These are phyloP conservation scores for Sipunculus nudus DNA, from an alignment of 2,888 invertebrate species.

Conservation along the genomic window DNA sequence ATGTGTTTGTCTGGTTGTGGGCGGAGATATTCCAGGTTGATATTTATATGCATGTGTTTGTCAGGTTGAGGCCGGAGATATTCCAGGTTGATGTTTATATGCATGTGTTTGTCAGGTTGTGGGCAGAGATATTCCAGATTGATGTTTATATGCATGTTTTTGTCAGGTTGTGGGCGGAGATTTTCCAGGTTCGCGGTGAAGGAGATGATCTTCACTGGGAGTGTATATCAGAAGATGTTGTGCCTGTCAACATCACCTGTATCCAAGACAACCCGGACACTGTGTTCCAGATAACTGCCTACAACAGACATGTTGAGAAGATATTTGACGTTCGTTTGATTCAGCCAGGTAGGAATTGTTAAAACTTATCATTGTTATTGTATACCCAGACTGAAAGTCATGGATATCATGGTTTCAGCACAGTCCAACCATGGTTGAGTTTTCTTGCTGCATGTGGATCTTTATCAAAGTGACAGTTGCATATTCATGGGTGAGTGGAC, in stretches of 20 bases:
- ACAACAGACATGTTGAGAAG: slow-evolving; percentile 98
- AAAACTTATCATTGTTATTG: neutral
- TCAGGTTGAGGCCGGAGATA: too few species aligned
- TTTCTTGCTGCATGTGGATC: neutral
- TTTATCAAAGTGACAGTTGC: too few species aligned
- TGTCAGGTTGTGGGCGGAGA: slow-evolving; percentile 92
- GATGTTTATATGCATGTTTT: neutral
- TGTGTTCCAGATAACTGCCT: slow-evolving; percentile 98
- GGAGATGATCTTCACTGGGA: slow-evolving; percentile 77
- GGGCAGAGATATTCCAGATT: too few species aligned
- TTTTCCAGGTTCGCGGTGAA: slow-evolving; percentile 97
- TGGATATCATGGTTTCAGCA: neutral
- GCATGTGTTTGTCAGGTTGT: too few species aligned
- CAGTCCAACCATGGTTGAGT: neutral
- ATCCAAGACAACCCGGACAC: slow-evolving; percentile 96
- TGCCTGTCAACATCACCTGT: slow-evolving; percentile 98
- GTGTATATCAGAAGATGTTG: slow-evolving; percentile 96
- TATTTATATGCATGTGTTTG: too few species aligned
- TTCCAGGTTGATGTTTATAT: too few species aligned
- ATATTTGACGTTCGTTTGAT: slow-evolving; percentile 96
- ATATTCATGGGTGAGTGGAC: too few species aligned
- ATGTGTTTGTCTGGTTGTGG: too few species aligned
- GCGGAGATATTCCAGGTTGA: too few species aligned
- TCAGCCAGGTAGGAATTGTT: slow-evolving; percentile 89
- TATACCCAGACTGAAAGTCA: too few species aligned